Percentiles rank a stretch among this genome's conserved stretches.
phyloP scores from a whole-genome alignment of 2,888 invertebrate genomes.

The Eupithecia abbreviata region DNA sequence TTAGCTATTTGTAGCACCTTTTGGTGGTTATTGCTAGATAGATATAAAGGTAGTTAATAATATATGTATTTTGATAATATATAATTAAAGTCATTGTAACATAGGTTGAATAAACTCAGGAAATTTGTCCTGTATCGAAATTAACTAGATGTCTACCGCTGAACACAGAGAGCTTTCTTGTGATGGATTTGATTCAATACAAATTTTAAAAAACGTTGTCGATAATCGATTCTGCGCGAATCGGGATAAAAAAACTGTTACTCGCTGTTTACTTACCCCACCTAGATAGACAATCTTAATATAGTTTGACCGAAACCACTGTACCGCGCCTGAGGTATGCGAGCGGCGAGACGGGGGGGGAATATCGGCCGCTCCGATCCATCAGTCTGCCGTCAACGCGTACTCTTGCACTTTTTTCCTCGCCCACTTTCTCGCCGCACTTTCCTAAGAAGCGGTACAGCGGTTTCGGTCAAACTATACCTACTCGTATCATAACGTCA shows the following conservation, averaged over 20 bases:
- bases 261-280: neutral
- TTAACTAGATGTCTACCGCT: neutral
- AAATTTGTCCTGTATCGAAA: neutral
- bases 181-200: neutral
- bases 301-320: no score
- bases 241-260: neutral
- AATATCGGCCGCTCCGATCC: no score
- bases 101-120: neutral
- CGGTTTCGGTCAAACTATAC: no score
- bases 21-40: neutral
- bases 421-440: no score
- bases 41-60: neutral
- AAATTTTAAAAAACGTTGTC: neutral
- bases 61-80: neutral
- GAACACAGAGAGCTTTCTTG: neutral
- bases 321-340: no score
- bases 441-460: no score
- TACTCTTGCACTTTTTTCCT: no score
- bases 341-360: no score
- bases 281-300: neutral
- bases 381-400: no score
- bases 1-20: neutral
- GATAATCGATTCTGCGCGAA: neutral
- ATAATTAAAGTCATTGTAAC: neutral
- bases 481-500: neutral